Evolutionary conservation across 2,113 vertebrate genomes (phyloP).

Genomic region (Malurus melanocephalus): DNA sequence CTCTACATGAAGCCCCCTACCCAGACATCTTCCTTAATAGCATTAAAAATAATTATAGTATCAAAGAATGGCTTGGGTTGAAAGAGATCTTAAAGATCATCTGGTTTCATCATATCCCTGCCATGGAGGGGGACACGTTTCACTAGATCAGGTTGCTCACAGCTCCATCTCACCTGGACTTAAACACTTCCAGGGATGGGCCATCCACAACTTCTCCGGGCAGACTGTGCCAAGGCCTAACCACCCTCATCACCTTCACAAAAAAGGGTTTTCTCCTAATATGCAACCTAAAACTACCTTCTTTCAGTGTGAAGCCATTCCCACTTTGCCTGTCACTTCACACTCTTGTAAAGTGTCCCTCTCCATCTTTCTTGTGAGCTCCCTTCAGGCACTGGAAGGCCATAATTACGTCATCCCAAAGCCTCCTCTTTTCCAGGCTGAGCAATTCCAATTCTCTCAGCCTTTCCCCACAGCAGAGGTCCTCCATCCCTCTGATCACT

Average conservation of each 20-base stretch:
- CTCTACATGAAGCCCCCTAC: not conserved
- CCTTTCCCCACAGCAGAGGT: not conserved
- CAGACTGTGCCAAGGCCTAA: not conserved
- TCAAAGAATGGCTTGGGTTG: not conserved
- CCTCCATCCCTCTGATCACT: not conserved
- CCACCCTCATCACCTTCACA: not conserved
- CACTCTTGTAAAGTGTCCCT: not conserved
- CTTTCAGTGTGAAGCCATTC: not conserved
- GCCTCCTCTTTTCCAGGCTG: not conserved
- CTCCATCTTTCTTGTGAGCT: not conserved
- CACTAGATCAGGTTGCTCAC: too few species aligned
- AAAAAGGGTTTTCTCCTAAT: not conserved
- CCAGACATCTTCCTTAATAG: not conserved
- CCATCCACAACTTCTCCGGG: not conserved
- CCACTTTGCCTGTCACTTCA: not conserved
- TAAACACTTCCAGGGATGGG: not conserved
- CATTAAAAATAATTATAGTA: not conserved
- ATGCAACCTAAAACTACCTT: not conserved
- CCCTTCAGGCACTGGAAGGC: not conserved
- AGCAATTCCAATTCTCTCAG: not conserved
- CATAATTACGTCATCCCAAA: not conserved
- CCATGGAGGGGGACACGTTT: fast-evolving
- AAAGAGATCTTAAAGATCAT: not conserved
- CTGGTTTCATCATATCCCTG: not conserved
- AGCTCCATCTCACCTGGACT: not conserved